Percentiles rank a stretch among this genome's conserved stretches.
Conservation (phyloP, 2,113 vertebrate genomes). For the Turnix velox region DNA sequence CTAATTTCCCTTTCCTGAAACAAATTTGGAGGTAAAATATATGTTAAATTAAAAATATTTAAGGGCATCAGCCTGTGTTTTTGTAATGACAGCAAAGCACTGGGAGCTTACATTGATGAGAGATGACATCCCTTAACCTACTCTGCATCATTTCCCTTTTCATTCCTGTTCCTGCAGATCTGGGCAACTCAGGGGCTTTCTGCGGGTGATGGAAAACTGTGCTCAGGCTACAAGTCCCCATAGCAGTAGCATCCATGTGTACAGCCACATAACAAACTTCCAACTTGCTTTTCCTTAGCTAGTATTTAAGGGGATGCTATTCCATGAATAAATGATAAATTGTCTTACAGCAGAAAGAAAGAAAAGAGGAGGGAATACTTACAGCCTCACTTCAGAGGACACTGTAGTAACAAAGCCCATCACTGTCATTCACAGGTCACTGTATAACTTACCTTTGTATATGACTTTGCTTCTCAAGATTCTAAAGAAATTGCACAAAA, state of each 20-base stretch:
- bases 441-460: not conserved
- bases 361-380: not conserved
- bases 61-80: not conserved
- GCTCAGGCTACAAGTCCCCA: not conserved
- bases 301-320: not conserved
- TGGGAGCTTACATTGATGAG: not conserved
- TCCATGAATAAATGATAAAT: not conserved
- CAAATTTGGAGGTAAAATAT: not conserved
- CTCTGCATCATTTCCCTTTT: not conserved
- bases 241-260: not conserved
- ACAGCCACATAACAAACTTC: not conserved
- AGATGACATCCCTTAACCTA: not conserved
- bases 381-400: not conserved
- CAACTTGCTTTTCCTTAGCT: not conserved
- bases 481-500: not conserved
- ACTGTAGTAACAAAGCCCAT: fast-evolving
- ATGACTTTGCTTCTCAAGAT: not conserved
- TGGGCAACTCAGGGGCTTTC: not conserved
- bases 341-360: not conserved
- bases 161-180: not conserved
- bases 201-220: not conserved
- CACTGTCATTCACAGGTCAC: not conserved
- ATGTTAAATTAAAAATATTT: not conserved
- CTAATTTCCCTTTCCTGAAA: not conserved
- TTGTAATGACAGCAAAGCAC: not conserved